Evolutionary conservation across 2,113 vertebrate species (phyloP).

Genomic region (Caracal caracal): DNA sequence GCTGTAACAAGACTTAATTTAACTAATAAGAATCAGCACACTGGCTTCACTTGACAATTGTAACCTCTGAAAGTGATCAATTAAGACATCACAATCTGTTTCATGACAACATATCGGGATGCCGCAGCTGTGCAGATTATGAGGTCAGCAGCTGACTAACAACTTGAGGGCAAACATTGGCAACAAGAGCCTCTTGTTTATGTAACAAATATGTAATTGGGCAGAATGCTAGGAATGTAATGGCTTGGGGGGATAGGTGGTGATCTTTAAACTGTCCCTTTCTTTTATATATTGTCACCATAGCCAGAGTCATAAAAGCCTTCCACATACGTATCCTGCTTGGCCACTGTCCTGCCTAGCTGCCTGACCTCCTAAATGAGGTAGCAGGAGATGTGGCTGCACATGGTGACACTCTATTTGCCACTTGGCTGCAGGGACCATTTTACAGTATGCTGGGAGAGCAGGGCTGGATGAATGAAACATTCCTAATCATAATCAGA

Average conservation of each 20-base stretch:
- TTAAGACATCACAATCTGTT: conserved; percentile 74
- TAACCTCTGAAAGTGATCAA: conserved; percentile 72
- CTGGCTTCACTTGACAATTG: conserved; percentile 67
- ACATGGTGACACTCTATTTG: conserved; percentile 44
- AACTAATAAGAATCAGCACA: conserved; percentile 71
- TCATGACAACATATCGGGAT: conserved; percentile 15
- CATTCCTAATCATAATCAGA: conserved; percentile 73
- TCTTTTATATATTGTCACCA: background rate
- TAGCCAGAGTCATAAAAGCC: background rate
- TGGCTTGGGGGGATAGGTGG: background rate
- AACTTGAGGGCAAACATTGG: conserved; percentile 42
- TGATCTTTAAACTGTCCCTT: background rate
- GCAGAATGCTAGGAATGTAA: background rate
- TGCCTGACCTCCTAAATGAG: conserved; percentile 62
- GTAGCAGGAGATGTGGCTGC: conserved; percentile 59
- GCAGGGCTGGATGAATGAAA: conserved; percentile 69
- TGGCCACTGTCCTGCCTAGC: background rate
- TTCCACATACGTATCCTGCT: background rate
- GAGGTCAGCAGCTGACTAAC: conserved; percentile 73
- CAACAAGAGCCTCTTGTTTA: conserved; percentile 50
- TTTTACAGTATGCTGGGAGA: conserved; percentile 45
- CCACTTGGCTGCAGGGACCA: conserved; percentile 58
- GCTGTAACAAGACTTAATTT: conserved; percentile 63
- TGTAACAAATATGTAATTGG: conserved; percentile 51
- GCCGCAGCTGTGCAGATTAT: conserved; percentile 52